Evolutionary conservation across 1,140 invertebrate genomes (phyloP).

Genomic region (Gonatopus flavifemur): DNA sequence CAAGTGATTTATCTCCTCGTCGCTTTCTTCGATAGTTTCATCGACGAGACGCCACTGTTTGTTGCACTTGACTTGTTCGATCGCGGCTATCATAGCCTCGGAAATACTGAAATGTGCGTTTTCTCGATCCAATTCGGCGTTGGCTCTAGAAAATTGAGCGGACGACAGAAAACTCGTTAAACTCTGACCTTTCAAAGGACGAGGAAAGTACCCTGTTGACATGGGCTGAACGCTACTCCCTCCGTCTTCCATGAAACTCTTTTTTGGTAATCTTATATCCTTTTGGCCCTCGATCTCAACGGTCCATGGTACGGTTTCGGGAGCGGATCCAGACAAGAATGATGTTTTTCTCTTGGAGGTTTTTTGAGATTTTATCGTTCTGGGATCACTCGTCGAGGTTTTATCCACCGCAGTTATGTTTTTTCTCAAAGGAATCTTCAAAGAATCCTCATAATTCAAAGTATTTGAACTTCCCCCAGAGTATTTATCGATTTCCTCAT

Average conservation of each 20-base stretch:
- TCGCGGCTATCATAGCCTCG: conserved; percentile 81
- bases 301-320: conserved; percentile 41
- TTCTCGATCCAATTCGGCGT: conserved; percentile 80
- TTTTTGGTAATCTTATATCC: conserved; percentile 59
- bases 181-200: conserved; percentile 72
- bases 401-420: not conserved
- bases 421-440: conserved; percentile 10
- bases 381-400: too few relatives aligned
- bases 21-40: conserved; percentile 65
- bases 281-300: conserved; percentile 57
- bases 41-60: conserved; percentile 47
- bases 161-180: conserved; percentile 74
- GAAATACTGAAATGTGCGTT: conserved; percentile 86
- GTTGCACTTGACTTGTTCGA: conserved; percentile 70
- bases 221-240: conserved; percentile 62
- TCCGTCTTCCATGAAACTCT: conserved; percentile 68
- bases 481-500: conserved; percentile 6
- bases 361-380: conserved; percentile 7
- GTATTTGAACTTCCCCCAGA: conserved; percentile 29
- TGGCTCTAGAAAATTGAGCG: conserved; percentile 68
- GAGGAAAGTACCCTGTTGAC: conserved; percentile 64
- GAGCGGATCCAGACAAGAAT: conserved; percentile 37
- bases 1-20: conserved; percentile 69
- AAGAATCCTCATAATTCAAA: conserved; percentile 26
- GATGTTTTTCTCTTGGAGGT: conserved; percentile 23